Conservation (phyloP, 2,888 invertebrate species). For the Nymphalis polychloros region DNA sequence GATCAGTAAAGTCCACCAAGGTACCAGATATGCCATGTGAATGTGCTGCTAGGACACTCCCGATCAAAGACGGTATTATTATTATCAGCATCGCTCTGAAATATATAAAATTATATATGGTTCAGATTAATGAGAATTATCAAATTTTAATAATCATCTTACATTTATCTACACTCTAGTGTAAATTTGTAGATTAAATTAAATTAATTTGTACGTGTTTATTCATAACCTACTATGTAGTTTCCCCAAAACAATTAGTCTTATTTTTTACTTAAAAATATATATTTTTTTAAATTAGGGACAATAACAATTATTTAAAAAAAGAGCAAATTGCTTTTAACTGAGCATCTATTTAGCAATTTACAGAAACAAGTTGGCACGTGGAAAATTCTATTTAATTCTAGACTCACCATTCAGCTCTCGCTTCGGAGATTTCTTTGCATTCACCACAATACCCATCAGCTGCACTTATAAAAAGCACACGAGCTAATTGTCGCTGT, state of each 20-base stretch:
- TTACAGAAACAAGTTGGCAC: background rate
- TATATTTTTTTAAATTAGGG: too few relatives aligned
- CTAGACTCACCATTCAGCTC: slow-evolving; percentile 12
- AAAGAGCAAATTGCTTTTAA: background rate
- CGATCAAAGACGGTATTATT: slow-evolving; percentile 45
- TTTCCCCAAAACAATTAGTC: too few relatives aligned
- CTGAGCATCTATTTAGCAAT: background rate
- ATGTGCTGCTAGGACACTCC: slow-evolving; percentile 38
- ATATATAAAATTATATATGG: background rate
- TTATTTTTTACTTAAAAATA: too few relatives aligned
- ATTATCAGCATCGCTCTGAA: slow-evolving; percentile 43
- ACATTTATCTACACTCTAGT: too few relatives aligned
- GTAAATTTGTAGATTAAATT: too few relatives aligned
- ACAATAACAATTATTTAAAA: background rate
- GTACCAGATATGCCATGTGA: slow-evolving; percentile 54
- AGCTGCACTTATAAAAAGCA: slow-evolving; percentile 34
- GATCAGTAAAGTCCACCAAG: slow-evolving; percentile 68
- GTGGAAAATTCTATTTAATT: slow-evolving; percentile 8
- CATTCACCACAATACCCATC: slow-evolving; percentile 10
- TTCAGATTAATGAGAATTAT: too few relatives aligned
- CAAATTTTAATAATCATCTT: too few relatives aligned
- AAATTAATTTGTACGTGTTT: too few relatives aligned
- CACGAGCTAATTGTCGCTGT: slow-evolving; percentile 22
- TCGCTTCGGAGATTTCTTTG: slow-evolving; percentile 13
- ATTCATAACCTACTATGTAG: too few relatives aligned